phyloP scores from a whole-genome alignment of 2,888 invertebrate genomes.

The Epinotia brunnichana region DNA sequence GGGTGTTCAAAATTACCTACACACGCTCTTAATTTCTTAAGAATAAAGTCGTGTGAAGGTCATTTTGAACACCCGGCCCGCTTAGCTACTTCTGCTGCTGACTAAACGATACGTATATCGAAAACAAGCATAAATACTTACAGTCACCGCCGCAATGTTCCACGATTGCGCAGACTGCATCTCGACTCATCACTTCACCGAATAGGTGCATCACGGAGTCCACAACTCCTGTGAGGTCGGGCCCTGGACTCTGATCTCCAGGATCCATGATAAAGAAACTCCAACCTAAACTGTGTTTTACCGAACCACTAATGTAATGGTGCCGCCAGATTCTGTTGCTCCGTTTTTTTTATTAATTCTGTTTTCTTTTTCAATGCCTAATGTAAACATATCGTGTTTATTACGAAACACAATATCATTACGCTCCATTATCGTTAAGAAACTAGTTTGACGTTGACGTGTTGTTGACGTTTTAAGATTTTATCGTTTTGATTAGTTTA shows the following conservation, averaged over 20 bases:
- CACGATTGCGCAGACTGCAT: conserved; percentile 66
- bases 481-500: conserved; percentile 9
- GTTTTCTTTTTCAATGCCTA: conserved; percentile 12
- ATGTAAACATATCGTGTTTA: conserved; percentile 43
- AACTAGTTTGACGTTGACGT: conserved; percentile 17
- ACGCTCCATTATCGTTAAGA: conserved; percentile 31
- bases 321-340: conserved; percentile 7
- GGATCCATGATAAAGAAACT: conserved; percentile 24
- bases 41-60: too few species aligned
- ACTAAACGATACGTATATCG: too few species aligned
- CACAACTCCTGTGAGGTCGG: conserved; percentile 55
- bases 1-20: too few species aligned
- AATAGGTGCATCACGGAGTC: conserved; percentile 67
- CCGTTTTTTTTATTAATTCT: conserved; percentile 7
- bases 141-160: conserved; percentile 71
- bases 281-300: conserved; percentile 4
- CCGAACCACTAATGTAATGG: conserved; percentile 8
- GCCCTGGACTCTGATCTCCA: conserved; percentile 30
- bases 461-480: background rate
- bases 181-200: conserved; percentile 61
- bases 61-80: too few species aligned
- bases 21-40: too few species aligned
- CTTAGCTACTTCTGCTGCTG: too few species aligned
- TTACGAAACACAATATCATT: conserved; percentile 35
- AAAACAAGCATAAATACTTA: conserved; percentile 59